Conservation (phyloP, 1,140 invertebrate species). For the Cydia pomonella region DNA sequence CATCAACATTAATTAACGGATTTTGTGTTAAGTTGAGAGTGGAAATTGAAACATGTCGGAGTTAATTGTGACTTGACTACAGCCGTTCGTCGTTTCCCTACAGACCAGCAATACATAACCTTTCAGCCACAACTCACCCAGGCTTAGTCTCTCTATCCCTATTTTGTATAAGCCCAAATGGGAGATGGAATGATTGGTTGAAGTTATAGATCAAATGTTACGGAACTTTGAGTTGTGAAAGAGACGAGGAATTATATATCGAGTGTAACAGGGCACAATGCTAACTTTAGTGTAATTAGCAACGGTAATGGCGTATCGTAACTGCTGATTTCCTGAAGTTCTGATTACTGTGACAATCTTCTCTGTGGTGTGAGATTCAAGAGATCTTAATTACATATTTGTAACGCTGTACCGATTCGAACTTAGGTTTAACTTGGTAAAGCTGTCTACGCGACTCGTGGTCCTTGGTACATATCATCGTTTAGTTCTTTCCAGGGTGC, state of each 20-base stretch:
- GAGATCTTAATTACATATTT: not conserved
- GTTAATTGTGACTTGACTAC: constrained; percentile 60
- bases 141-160: constrained; percentile 31
- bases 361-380: not conserved
- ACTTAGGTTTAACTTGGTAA: not conserved
- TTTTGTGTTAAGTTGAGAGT: constrained; percentile 58
- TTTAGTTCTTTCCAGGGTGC: no score
- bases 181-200: not conserved
- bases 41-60: constrained; percentile 66
- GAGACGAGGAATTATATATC: constrained; percentile 1
- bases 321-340: not conserved
- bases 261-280: constrained; percentile 25
- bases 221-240: not conserved
- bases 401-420: not conserved
- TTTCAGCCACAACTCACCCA: constrained; percentile 36
- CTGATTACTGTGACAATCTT: not conserved
- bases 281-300: constrained; percentile 28
- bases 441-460: no score
- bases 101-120: constrained; percentile 39
- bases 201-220: not conserved
- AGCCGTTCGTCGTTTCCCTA: constrained; percentile 37
- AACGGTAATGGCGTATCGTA: not conserved
- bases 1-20: constrained; percentile 54
- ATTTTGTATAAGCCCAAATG: not conserved
- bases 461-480: no score